These are phyloP conservation scores for Micronycteris hirsuta DNA, from an alignment of 2,113 vertebrate genomes.

Conservation along the genomic window DNA sequence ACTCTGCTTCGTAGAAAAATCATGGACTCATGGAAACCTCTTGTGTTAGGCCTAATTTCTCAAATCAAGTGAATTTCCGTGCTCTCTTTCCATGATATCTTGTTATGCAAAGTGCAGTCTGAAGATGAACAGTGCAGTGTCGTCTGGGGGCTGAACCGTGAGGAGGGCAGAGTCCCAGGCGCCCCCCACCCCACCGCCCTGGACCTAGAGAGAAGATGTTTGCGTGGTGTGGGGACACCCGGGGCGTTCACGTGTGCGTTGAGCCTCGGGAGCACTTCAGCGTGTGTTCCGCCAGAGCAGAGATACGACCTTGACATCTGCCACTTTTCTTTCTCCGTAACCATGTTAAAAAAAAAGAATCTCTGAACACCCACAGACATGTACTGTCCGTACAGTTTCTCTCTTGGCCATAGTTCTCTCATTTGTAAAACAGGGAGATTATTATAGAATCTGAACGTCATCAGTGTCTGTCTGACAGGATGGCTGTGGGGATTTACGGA, in stretches of 20 bases:
- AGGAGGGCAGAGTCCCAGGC: not conserved
- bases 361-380: not conserved
- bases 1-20: too few species aligned
- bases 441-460: not conserved
- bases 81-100: too few species aligned
- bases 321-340: not conserved
- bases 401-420: not conserved
- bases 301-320: not conserved
- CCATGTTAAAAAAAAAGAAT: not conserved
- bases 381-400: not conserved
- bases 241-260: not conserved
- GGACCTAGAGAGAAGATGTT: not conserved
- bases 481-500: not conserved
- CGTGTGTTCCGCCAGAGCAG: not conserved
- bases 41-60: too few species aligned
- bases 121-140: not conserved
- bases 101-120: not conserved
- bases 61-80: too few species aligned
- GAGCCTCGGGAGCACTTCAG: not conserved
- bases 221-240: not conserved
- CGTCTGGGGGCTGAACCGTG: not conserved
- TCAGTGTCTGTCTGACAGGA: not conserved
- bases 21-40: too few species aligned
- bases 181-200: too few species aligned
- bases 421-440: not conserved